These are phyloP conservation scores for Trichonephila clavata DNA, from an alignment of 1,140 invertebrate species.

Conservation along the genomic window DNA sequence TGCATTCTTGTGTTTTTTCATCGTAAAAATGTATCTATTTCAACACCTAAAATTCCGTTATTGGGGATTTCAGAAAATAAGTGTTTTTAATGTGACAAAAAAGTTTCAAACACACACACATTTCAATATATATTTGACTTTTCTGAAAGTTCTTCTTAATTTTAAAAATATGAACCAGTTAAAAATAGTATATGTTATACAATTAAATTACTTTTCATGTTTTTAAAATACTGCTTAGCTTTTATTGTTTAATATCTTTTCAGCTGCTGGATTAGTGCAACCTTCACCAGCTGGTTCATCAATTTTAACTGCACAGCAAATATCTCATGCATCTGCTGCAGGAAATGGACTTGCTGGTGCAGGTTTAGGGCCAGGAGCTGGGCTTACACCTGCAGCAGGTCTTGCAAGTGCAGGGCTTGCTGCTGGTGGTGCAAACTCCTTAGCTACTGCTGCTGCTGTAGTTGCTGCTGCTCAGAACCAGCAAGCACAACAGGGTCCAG, in stretches of 20 bases:
- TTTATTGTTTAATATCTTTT: neutral
- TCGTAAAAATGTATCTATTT: no score
- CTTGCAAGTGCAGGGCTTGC: conserved; percentile 59
- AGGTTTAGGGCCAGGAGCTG: conserved; percentile 20
- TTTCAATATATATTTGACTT: no score
- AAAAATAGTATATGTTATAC: no score
- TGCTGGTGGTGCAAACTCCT: conserved; percentile 58
- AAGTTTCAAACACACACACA: no score
- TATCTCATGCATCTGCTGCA: conserved; percentile 64
- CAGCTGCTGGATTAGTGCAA: conserved; percentile 73
- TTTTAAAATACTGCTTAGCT: no score
- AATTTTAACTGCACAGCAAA: conserved; percentile 73
- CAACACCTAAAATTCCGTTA: no score
- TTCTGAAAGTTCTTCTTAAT: no score
- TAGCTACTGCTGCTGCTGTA: conserved; percentile 63
- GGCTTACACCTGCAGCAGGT: conserved; percentile 31
- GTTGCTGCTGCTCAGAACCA: conserved; percentile 75
- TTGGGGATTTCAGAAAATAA: no score
- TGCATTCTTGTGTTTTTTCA: no score
- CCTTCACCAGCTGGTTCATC: conserved; percentile 53
- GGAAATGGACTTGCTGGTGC: conserved; percentile 47
- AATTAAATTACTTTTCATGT: no score
- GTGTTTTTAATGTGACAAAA: no score
- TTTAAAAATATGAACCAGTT: no score
- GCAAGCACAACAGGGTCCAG: conserved; percentile 66